Base-by-base conservation (phyloP, 2,797 vertebrate genomes). In the Ambastaia sidthimunki region DNA sequence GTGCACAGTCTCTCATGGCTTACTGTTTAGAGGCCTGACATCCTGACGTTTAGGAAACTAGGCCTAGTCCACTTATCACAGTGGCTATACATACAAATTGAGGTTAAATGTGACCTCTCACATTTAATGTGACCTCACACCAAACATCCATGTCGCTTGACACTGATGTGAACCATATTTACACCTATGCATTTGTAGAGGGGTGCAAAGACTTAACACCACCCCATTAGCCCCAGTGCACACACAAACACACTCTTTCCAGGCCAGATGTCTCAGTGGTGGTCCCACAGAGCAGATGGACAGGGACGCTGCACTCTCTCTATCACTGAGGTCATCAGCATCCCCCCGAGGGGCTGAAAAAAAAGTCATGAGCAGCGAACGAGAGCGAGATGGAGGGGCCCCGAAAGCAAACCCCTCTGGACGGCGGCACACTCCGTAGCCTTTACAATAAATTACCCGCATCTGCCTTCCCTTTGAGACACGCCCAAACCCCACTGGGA, bases 251-350 rank as follows among this genome's bases (percentile, higher is more conserved):
- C 67, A 54, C 69, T 70, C 69, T 80, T 77, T 76, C 68, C 3
- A 15, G 50, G 60, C 78, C 85, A 85, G 78, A 81, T 86, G 85
- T 81, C 83, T 81, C 60, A 55, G 76, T 74, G 74, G 82, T 76
- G 86, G 68, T 83, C 80, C 80, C 67, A 65, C 65, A 55, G 50
- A 82, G 75, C 86, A 87, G 86, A 85, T 84, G 82, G 84, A 84
- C 62, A 76, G 83, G 88, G 89, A 92, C 85, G 86, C 90, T 82
- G 68, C 77, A 85, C 66, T 82, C 84, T 88, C 87, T 76, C 85
- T 47, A 86, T 86, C 88, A 85, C 78, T 41, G 70, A 76, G 76
- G 87, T 90, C 88, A 91, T 90, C 88, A 87, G 85, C 81, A 86
- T 86, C 84, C 86, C 87, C 85, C 66, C 5, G 80, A 80, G 78